These are phyloP conservation scores for Iselma pallidipennis DNA, from an alignment of 2,888 invertebrate species.

Conservation along the genomic window DNA sequence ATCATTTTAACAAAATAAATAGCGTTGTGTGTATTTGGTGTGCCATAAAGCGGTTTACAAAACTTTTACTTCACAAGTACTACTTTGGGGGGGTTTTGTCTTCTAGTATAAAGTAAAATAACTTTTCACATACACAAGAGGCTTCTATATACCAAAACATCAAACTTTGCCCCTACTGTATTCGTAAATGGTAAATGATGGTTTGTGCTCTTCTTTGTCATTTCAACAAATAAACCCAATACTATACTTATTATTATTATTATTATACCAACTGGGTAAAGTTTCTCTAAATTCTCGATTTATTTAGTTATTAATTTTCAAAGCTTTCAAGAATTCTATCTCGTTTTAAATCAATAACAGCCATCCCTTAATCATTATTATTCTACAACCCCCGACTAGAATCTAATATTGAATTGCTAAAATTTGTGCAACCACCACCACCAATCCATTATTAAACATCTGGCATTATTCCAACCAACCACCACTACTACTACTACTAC, in stretches of 20 bases:
- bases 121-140: no score
- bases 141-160: no score
- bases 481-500: not conserved
- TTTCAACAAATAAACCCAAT: no score
- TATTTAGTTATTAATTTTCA: not conserved
- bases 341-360: not conserved
- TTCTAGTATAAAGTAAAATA: not conserved
- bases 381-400: no score
- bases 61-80: not conserved
- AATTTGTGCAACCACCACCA: constrained; percentile 1
- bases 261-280: no score
- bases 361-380: not conserved
- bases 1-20: no score
- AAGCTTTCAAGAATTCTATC: not conserved
- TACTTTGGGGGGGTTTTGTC: not conserved
- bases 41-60: not conserved
- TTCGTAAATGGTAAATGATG: no score
- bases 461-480: constrained; percentile 20
- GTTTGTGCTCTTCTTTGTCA: no score
- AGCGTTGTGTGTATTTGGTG: no score
- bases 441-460: constrained; percentile 14
- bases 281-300: no score
- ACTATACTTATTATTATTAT: no score
- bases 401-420: not conserved
- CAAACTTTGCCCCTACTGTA: no score